Percentiles rank a stretch among this genome's conserved stretches.
These are phyloP conservation scores for Drosophila mettleri DNA, from an alignment of 2,888 invertebrate genomes.

Conservation along the genomic window DNA sequence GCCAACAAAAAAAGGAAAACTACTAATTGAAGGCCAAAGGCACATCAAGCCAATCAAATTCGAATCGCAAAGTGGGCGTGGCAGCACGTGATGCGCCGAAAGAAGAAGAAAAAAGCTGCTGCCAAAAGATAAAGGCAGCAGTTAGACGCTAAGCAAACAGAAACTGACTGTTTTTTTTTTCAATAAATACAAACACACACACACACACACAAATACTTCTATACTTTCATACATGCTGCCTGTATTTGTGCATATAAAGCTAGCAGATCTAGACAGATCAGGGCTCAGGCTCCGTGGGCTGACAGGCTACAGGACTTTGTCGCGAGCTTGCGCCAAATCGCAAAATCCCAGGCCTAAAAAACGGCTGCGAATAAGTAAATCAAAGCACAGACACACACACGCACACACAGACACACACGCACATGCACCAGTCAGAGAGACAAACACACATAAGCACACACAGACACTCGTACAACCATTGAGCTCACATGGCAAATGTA, in stretches of 20 bases:
- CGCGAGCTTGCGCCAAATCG: slow-evolving; percentile 59
- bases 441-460: slow-evolving; percentile 26
- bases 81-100: slow-evolving; percentile 30
- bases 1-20: slow-evolving; percentile 9
- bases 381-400: slow-evolving; percentile 48
- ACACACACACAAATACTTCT: background rate
- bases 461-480: slow-evolving; percentile 31
- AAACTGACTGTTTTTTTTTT: background rate
- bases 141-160: background rate
- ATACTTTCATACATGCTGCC: background rate
- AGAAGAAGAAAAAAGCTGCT: background rate
- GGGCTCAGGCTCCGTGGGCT: slow-evolving; percentile 61
- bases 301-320: slow-evolving; percentile 67
- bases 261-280: slow-evolving; percentile 72
- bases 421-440: slow-evolving; percentile 33
- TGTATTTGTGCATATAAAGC: slow-evolving; percentile 13
- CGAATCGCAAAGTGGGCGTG: slow-evolving; percentile 29
- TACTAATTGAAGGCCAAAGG: slow-evolving; percentile 70
- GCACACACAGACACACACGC: slow-evolving; percentile 5
- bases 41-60: slow-evolving; percentile 32
- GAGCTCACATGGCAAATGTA: slow-evolving; percentile 68
- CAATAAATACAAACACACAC: background rate
- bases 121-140: background rate
- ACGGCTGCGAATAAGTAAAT: slow-evolving; percentile 62
- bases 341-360: slow-evolving; percentile 71